Conservation (phyloP, 2,797 vertebrate species). For the Hemitrygon akajei region DNA sequence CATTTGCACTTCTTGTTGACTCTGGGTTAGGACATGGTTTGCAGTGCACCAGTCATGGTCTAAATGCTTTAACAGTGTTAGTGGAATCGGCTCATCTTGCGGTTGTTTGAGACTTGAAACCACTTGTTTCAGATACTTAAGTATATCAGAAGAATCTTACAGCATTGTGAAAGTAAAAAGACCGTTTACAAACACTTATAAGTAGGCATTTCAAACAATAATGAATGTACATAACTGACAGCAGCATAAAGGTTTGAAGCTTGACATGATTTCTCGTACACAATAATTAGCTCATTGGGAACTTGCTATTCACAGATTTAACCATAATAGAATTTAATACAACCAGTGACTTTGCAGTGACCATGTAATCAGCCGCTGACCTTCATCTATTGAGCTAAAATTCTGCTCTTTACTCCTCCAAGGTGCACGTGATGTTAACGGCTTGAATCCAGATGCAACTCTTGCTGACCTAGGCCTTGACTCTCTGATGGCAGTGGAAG, state of each 20-base stretch:
- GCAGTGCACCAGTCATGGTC: too few species aligned
- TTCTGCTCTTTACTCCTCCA: neutral
- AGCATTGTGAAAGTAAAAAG: neutral
- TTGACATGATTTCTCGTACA: too few species aligned
- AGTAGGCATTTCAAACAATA: neutral
- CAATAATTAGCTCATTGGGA: neutral
- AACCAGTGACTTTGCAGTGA: neutral
- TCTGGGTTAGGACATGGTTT: too few species aligned
- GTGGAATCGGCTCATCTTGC: neutral
- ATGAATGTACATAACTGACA: neutral
- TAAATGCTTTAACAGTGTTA: neutral
- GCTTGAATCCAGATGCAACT: slow-evolving; percentile 70
- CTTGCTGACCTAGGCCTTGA: slow-evolving; percentile 88
- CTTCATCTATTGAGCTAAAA: neutral
- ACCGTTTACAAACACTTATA: neutral
- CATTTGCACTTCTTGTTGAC: too few species aligned
- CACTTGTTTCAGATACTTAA: neutral
- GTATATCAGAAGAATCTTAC: neutral
- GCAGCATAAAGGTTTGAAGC: neutral
- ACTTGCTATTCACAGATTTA: neutral
- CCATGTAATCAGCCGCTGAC: neutral
- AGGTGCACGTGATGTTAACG: slow-evolving; percentile 80
- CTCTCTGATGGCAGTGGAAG: slow-evolving; percentile 94
- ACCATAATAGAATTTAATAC: neutral
- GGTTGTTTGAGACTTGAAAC: neutral